Evolutionary conservation across 2,888 invertebrate genomes (phyloP), one percentile per base, ranked within the genome.

Genomic region (Danaus chrysippus): DNA sequence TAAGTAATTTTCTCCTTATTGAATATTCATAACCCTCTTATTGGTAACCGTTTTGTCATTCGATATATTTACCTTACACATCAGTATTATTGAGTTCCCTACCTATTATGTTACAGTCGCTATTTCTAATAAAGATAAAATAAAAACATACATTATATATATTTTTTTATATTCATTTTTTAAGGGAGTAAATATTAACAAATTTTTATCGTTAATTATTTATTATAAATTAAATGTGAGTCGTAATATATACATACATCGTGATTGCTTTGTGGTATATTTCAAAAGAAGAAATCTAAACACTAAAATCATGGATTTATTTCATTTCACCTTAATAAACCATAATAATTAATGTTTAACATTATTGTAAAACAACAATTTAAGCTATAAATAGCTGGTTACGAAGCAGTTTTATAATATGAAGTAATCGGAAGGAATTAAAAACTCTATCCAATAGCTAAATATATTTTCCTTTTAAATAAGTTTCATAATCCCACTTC

Each of bases 401-500:
- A 1, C 23, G 3, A 23, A 23, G 23, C 23, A 23, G 3, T 23
- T 23, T 34, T 34, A 6, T 34, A 34, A 34, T 6, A 34, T 34
- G 17, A 15, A 49, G 17, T 17, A 49, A 46, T 46, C 12, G 46
- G 12, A 17, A 49, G 17, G 49, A 17, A 49, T 49, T 17, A 49
- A 17, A 49, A n/a, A 10, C 3, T 17, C 9, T 17, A 17, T 11
- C 17, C 46, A 46, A 49, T 15, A 49, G 17, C 49, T 17, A 49
- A 49, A 49, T 49, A 49, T 17, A 49, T 52, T 52, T 42, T 43
- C 11, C 58, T 52, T 54, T 59, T 43, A 52, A 59, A 59, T 42
- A 54, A 52, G 42, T 54, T 56, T 65, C 59, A 57, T 65, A 60
- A 62, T 62, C 42, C 59, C 46, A 62, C 56, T 62, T 62, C 19